These are phyloP conservation scores for Echiichthys vipera DNA, from an alignment of 2,797 vertebrate genomes.

Conservation along the genomic window DNA sequence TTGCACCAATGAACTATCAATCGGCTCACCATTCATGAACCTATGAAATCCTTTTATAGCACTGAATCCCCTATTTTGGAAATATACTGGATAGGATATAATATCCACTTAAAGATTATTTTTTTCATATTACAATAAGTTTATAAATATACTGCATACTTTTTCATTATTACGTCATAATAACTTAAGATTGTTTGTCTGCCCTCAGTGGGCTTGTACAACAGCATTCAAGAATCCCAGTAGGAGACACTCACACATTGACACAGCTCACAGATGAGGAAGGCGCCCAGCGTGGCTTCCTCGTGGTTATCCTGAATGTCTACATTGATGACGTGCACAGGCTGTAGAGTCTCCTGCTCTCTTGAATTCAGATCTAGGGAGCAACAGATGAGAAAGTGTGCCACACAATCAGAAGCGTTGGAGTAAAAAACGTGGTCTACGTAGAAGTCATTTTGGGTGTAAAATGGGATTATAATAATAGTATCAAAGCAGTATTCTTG, in stretches of 20 bases:
- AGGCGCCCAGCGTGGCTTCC: constrained; percentile 98
- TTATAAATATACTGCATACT: not conserved
- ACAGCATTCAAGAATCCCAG: not conserved
- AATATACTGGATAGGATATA: not conserved
- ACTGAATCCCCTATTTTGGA: not conserved
- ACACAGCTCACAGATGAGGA: constrained; percentile 99
- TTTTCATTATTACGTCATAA: not conserved
- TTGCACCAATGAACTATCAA: not conserved
- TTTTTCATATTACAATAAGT: not conserved
- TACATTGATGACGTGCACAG: constrained; percentile 98
- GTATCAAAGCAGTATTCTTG: not conserved
- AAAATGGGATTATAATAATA: not conserved
- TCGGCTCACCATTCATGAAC: not conserved
- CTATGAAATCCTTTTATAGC: not conserved
- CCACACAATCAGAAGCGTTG: constrained; percentile 6
- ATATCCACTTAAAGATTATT: not conserved
- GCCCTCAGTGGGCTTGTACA: not conserved
- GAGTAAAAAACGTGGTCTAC: not conserved
- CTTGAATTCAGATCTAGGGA: constrained; percentile 92
- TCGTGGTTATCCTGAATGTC: constrained; percentile 99
- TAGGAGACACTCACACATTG: constrained; percentile 93
- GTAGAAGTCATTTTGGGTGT: not conserved
- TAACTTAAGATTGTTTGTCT: not conserved
- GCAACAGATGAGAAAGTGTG: not conserved
- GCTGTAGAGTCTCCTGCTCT: constrained; percentile 96